Percentiles rank a stretch among this genome's conserved stretches.
These are phyloP conservation scores for Gryllus bimaculatus DNA, from an alignment of 1,140 invertebrate genomes.

Conservation along the genomic window DNA sequence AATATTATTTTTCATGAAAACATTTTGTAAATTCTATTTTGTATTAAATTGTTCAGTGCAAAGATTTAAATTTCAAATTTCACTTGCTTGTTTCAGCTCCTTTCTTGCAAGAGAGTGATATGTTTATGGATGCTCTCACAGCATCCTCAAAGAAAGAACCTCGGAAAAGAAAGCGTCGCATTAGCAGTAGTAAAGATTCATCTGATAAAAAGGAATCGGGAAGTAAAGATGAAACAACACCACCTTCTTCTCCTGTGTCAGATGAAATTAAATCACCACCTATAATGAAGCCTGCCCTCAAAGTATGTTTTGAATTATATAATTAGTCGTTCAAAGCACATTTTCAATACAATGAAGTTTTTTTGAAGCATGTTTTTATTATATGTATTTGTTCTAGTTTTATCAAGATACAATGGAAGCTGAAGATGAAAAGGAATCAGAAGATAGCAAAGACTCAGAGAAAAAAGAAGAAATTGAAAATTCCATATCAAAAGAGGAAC, in stretches of 20 bases:
- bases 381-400: conserved; percentile 45
- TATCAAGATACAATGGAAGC: conserved; percentile 84
- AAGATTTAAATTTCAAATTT: not conserved
- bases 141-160: conserved; percentile 63
- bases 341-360: not conserved
- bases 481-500: not conserved
- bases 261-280: conserved; percentile 43
- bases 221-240: conserved; percentile 29
- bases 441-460: conserved; percentile 25
- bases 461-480: conserved; percentile 8
- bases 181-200: conserved; percentile 51
- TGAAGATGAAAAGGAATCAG: conserved; percentile 24
- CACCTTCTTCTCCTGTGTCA: conserved; percentile 35
- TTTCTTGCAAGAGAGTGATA: conserved; percentile 76
- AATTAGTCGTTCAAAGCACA: not conserved
- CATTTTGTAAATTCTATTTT: too few relatives aligned
- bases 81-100: conserved; percentile 48
- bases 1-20: not conserved
- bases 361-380: not conserved
- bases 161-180: conserved; percentile 63
- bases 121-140: conserved; percentile 84
- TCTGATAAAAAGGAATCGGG: conserved; percentile 40
- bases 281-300: conserved; percentile 40
- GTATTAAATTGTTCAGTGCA: too few relatives aligned
- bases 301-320: conserved; percentile 30